Percentiles rank a stretch among this genome's conserved stretches.
These are phyloP conservation scores for Synergus itoensis DNA, from an alignment of 2,888 invertebrate genomes.

Conservation along the genomic window DNA sequence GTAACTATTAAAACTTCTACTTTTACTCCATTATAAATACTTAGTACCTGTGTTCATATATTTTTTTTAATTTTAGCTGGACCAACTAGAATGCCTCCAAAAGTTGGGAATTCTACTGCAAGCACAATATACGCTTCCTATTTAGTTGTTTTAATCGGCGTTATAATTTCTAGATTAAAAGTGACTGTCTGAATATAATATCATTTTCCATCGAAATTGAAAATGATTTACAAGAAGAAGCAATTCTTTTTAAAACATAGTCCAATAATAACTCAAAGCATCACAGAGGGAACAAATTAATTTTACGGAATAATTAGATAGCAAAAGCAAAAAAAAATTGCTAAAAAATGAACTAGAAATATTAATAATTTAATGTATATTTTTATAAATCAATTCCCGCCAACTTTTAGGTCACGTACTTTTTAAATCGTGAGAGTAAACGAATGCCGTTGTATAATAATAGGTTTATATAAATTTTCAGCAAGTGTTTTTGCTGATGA, in stretches of 20 bases:
- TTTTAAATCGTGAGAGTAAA: constrained; percentile 37
- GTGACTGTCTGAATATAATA: constrained; percentile 1
- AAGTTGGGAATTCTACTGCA: constrained; percentile 42
- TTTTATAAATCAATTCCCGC: constrained; percentile 33
- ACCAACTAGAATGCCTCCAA: constrained; percentile 55
- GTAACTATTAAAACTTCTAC: constrained; percentile 52
- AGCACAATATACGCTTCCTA: constrained; percentile 18
- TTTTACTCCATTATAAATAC: neutral
- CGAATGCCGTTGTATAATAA: constrained; percentile 32
- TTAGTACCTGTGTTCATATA: constrained; percentile 12
- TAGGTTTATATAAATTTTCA: constrained; percentile 28
- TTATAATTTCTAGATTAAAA: neutral
- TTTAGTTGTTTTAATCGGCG: neutral
- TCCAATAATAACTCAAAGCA: neutral
- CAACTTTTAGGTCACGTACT: constrained; percentile 17
- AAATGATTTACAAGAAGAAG: neutral
- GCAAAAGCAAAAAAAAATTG: constrained; percentile 32
- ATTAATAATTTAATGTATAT: constrained; percentile 43
- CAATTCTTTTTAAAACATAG: constrained; percentile 7
- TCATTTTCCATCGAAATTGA: neutral
- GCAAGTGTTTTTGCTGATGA: neutral
- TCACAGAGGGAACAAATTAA: neutral
- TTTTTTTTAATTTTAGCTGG: constrained; percentile 48
- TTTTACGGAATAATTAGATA: constrained; percentile 5
- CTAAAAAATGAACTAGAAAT: constrained; percentile 22